These are phyloP conservation scores for Ibidorhyncha struthersii DNA, from an alignment of 2,113 vertebrate genomes.

Conservation along the genomic window DNA sequence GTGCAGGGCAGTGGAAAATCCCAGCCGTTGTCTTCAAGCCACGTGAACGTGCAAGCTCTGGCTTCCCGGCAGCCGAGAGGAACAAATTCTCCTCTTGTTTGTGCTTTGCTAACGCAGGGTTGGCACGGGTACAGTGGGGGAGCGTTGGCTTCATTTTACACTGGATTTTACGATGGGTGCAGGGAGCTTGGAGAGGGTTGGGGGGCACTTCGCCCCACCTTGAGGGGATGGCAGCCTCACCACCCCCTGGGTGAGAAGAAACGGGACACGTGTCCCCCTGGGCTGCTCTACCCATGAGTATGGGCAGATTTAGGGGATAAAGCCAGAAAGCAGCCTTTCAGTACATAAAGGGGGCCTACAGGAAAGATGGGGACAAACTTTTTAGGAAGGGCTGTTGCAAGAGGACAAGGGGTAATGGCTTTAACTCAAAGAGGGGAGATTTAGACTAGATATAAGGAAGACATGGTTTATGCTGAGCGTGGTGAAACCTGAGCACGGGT, in stretches of 20 bases:
- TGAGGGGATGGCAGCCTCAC: not conserved
- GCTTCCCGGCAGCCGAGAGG: not conserved
- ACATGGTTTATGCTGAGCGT: not conserved
- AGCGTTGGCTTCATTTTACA: fast-evolving
- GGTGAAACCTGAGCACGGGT: not conserved
- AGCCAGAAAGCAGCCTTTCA: not conserved
- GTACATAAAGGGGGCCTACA: not conserved
- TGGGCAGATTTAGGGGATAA: not conserved
- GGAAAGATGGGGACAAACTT: not conserved
- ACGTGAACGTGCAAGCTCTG: not conserved
- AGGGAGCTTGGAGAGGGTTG: not conserved
- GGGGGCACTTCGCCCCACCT: not conserved
- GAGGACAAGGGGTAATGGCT: not conserved
- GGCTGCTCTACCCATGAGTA: not conserved
- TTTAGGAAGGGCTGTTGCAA: not conserved
- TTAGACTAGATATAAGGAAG: not conserved
- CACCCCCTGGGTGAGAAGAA: not conserved
- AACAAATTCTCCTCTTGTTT: not conserved
- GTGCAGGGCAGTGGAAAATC: slow-evolving; percentile 16
- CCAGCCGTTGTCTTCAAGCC: not conserved
- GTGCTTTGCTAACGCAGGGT: not conserved
- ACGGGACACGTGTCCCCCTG: fast-evolving
- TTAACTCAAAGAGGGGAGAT: not conserved
- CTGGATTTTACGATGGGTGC: fast-evolving
- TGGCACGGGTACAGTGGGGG: not conserved